These are phyloP conservation scores for Leptoteleia sp. DNA, from an alignment of 1,140 invertebrate species.

Conservation along the genomic window DNA sequence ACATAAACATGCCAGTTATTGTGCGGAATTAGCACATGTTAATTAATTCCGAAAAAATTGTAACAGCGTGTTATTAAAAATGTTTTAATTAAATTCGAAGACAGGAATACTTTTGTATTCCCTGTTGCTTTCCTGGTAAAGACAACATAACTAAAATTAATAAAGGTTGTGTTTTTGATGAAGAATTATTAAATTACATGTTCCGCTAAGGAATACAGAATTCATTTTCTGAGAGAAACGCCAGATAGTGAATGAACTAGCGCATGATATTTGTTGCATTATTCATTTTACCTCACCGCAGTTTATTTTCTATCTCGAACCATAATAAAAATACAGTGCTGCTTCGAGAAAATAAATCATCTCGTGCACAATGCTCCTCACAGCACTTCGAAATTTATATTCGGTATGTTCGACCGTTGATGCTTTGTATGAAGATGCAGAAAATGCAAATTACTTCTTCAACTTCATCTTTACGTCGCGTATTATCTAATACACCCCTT, in stretches of 20 bases:
- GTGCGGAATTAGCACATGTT: constrained; percentile 3
- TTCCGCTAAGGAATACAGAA: constrained; percentile 55
- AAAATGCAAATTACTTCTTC: constrained; percentile 49
- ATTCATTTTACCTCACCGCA: constrained; percentile 64
- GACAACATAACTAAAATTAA: constrained; percentile 59
- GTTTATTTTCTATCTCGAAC: constrained; percentile 64
- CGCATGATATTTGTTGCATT: constrained; percentile 68
- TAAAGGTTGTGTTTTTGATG: constrained; percentile 60
- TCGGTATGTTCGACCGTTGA: constrained; percentile 49
- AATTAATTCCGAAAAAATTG: constrained; percentile 3
- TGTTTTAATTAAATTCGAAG: constrained; percentile 54
- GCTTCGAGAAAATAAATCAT: constrained; percentile 64
- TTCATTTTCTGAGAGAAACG: constrained; percentile 60
- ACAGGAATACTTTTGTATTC: constrained; percentile 27
- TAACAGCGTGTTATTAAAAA: constrained; percentile 31
- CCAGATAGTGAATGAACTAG: constrained; percentile 61
- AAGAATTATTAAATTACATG: constrained; percentile 67
- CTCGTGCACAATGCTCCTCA: constrained; percentile 36
- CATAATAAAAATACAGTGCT: constrained; percentile 65
- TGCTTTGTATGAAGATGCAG: constrained; percentile 41
- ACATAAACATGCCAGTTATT: too few species aligned
- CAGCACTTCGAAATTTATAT: constrained; percentile 59
- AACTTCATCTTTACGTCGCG: constrained; percentile 35
- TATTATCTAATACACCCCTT: constrained; percentile 28
- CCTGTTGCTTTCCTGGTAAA: constrained; percentile 30